Evolutionary conservation across 2,797 vertebrate genomes (phyloP).

Genomic region (Pagetopsis macropterus): DNA sequence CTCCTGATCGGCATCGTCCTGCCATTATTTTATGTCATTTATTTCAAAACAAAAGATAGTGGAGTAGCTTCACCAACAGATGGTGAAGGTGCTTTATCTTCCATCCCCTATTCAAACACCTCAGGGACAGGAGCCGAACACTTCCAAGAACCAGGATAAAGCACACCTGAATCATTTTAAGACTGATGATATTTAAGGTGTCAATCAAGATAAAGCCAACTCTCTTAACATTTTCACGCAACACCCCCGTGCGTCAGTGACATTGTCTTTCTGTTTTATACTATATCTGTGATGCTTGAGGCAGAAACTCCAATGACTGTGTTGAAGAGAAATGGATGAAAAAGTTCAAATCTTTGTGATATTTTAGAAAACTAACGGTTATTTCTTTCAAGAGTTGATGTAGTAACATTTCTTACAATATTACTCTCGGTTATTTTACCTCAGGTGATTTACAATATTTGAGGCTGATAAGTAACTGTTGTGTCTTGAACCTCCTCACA

Average conservation of each 20-base stretch:
- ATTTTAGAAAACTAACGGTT: neutral
- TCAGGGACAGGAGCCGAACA: constrained; percentile 32
- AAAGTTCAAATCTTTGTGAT: neutral
- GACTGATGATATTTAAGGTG: constrained; percentile 13
- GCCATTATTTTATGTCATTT: constrained; percentile 93
- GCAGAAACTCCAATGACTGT: neutral
- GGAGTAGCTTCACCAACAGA: constrained; percentile 41
- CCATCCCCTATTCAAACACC: constrained; percentile 50
- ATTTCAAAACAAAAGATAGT: constrained; percentile 88
- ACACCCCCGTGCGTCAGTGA: constrained; percentile 15
- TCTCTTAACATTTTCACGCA: constrained; percentile 8
- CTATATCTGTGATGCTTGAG: constrained; percentile 8
- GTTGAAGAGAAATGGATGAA: neutral
- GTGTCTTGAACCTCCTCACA: constrained; percentile 2
- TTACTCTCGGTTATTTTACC: neutral
- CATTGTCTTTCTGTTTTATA: neutral
- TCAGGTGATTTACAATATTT: constrained; percentile 4
- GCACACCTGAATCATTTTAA: constrained; percentile 15
- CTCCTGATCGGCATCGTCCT: constrained; percentile 91
- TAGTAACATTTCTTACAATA: neutral
- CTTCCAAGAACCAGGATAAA: constrained; percentile 50
- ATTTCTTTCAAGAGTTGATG: neutral
- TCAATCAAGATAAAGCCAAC: constrained; percentile 26
- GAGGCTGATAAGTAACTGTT: neutral
- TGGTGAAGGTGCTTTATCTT: constrained; percentile 6